Evolutionary conservation across 2,113 vertebrate species (phyloP).

Genomic region (Mobula hypostoma): DNA sequence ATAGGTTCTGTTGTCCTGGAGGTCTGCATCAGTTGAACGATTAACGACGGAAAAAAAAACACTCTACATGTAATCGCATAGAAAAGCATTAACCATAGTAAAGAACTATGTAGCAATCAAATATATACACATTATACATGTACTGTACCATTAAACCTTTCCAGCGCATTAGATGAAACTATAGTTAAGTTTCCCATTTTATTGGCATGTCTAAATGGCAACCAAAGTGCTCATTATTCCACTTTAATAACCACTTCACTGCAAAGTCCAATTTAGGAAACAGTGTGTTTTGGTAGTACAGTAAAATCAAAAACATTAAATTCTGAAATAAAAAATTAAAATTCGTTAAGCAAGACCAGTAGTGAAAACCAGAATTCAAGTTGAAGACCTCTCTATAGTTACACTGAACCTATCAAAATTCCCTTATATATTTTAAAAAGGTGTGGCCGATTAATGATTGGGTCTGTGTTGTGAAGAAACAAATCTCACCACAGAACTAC

Average conservation of each 20-base stretch:
- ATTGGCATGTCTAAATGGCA: neutral
- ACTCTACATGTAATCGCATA: conserved; percentile 33
- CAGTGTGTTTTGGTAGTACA: conserved; percentile 10
- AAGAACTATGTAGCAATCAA: conserved; percentile 28
- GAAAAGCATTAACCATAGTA: conserved; percentile 36
- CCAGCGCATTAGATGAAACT: neutral
- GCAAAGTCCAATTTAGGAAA: conserved; percentile 12
- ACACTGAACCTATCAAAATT: conserved; percentile 19
- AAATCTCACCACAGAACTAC: neutral
- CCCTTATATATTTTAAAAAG: neutral
- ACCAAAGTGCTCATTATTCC: neutral
- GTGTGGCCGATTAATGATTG: neutral
- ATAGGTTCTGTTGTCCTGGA: conserved; percentile 31
- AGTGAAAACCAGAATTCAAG: conserved; percentile 23
- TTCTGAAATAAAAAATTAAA: conserved; percentile 21
- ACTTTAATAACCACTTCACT: conserved; percentile 5
- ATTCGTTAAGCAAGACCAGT: neutral
- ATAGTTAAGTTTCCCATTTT: conserved; percentile 11
- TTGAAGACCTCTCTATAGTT: conserved; percentile 3
- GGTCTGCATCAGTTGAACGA: conserved; percentile 33
- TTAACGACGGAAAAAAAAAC: conserved; percentile 19
- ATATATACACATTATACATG: conserved; percentile 36
- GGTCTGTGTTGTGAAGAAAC: conserved; percentile 12
- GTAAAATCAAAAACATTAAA: conserved; percentile 13
- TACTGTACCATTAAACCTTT: conserved; percentile 35